Base-by-base conservation (phyloP, 2,888 invertebrate genomes). In the Pandemis corylana region DNA sequence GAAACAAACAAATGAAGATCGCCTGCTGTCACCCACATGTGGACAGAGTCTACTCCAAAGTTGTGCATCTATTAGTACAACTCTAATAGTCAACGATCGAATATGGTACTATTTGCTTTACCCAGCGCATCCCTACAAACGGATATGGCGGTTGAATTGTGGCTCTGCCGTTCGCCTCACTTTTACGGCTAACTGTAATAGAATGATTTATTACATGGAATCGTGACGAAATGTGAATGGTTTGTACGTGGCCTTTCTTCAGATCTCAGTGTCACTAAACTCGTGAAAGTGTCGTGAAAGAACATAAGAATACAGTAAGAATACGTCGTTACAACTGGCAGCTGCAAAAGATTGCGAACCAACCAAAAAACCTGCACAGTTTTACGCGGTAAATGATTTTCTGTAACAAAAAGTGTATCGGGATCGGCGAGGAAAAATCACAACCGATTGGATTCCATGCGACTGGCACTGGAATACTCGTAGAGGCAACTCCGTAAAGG, bases 141-240 rank as follows among this genome's bases (percentile, higher is more conserved):
- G 53, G 70, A 70, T 53, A 70, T 53, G 64, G 63, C 63, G 63
- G 41, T 49, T 28, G 70, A 64, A 70, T 63, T 70, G 53, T 62
- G 70, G 20, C 70, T n/a, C 7, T 70, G 70, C 53, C 53, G 42
- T 20, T 53, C 41, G 53, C 63, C 63, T 42, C 15, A 53, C 70
- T 64, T 53, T 70, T 70, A 63, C 20, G 51, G 51, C 53, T 20
- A 15, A 49, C 61, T 41, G 44, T 62, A 49, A 62, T 63, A 7
- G 42, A 63, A 63, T 63, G 63, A 63, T 63, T 63, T 63, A 63
- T 63, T 63, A 42, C n/a, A 63, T 59, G 42, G 63, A 63, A 42
- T 63, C 63, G 41, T 62, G 62, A 62, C 62, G 62, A 62, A 56
- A 56, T 56, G 59, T 10, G 10, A 4, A 59, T 59, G 59, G 59